Evolutionary conservation across 2,888 invertebrate genomes (phyloP).

Genomic region (Adela reaumurella): DNA sequence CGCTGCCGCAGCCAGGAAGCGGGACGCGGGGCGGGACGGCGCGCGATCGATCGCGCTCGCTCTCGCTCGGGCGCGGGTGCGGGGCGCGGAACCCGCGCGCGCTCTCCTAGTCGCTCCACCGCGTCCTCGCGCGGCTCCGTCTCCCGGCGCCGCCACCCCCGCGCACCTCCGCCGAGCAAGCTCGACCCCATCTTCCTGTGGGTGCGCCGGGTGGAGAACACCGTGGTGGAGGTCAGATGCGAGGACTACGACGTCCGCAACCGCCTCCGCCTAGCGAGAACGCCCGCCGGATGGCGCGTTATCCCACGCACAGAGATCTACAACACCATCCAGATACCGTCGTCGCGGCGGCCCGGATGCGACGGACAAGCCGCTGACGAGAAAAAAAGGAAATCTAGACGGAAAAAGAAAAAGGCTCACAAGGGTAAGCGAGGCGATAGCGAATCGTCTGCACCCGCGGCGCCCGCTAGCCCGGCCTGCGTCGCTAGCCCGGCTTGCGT

Average conservation of each 20-base stretch:
- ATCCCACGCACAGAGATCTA: constrained; percentile 72
- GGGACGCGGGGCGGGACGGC: constrained; percentile 15
- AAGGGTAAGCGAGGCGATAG: constrained; percentile 1
- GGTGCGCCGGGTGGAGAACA: constrained; percentile 74
- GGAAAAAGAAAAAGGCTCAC: neutral
- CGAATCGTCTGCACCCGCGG: constrained; percentile 20
- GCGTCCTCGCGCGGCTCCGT: constrained; percentile 39
- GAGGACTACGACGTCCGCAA: constrained; percentile 86
- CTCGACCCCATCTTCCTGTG: constrained; percentile 83
- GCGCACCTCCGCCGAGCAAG: constrained; percentile 42
- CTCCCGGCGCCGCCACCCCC: constrained; percentile 21
- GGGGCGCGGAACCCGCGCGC: constrained; percentile 26
- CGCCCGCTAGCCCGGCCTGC: constrained; percentile 16
- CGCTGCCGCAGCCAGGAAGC: constrained; percentile 33
- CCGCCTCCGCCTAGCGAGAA: constrained; percentile 78
- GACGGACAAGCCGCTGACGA: constrained; percentile 11
- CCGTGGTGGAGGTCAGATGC: constrained; percentile 79
- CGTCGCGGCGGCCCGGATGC: constrained; percentile 15
- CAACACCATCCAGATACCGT: constrained; percentile 40
- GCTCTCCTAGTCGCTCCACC: constrained; percentile 16
- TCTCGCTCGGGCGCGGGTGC: constrained; percentile 12
- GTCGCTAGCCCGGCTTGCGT: neutral
- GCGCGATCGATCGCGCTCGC: constrained; percentile 11
- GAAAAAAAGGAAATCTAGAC: constrained; percentile 1
- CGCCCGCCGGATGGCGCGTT: constrained; percentile 77